Percentiles rank a stretch among this genome's conserved stretches.
Evolutionary conservation across 1,140 invertebrate species (phyloP).

Genomic region (Nilaparvata lugens): DNA sequence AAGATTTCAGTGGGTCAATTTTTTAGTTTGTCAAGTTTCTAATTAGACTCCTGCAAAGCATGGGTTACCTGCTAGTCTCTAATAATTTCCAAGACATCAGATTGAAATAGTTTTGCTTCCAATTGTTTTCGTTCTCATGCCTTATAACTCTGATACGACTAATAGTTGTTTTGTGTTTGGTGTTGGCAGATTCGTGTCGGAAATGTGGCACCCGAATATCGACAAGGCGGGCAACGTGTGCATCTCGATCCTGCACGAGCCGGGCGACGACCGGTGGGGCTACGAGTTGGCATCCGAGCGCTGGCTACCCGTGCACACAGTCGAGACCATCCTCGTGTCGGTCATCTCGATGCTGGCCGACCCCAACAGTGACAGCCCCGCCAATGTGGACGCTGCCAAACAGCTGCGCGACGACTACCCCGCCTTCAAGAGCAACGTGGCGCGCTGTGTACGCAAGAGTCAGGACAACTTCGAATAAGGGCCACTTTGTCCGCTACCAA

Average conservation of each 20-base stretch:
- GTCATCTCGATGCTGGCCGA: constrained; percentile 99
- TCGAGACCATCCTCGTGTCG: constrained; percentile 97
- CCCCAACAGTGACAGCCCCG: constrained; percentile 98
- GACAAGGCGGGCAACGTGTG: constrained; percentile 98
- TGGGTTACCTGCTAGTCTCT: too few relatives aligned
- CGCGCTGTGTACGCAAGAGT: constrained; percentile 93
- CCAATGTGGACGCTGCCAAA: constrained; percentile 99
- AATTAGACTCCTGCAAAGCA: too few relatives aligned
- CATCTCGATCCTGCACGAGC: constrained; percentile 98
- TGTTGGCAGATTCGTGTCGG: constrained; percentile 66
- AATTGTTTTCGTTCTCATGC: too few relatives aligned
- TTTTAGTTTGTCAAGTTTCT: too few relatives aligned
- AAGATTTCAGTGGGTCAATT: too few relatives aligned
- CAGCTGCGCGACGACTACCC: constrained; percentile 94
- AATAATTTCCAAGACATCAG: too few relatives aligned
- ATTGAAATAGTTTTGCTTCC: too few relatives aligned
- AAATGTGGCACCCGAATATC: constrained; percentile 99
- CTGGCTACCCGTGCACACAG: constrained; percentile 98
- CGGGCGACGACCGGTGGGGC: constrained; percentile 98
- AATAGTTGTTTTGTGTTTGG: too few relatives aligned
- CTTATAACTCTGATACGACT: too few relatives aligned
- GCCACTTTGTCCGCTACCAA: too few relatives aligned
- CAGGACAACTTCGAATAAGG: constrained; percentile 63
- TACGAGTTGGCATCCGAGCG: constrained; percentile 98
- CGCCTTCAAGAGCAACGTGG: constrained; percentile 96